phyloP scores from a whole-genome alignment of 2,113 vertebrate species.

The Aptenodytes forsteri region DNA sequence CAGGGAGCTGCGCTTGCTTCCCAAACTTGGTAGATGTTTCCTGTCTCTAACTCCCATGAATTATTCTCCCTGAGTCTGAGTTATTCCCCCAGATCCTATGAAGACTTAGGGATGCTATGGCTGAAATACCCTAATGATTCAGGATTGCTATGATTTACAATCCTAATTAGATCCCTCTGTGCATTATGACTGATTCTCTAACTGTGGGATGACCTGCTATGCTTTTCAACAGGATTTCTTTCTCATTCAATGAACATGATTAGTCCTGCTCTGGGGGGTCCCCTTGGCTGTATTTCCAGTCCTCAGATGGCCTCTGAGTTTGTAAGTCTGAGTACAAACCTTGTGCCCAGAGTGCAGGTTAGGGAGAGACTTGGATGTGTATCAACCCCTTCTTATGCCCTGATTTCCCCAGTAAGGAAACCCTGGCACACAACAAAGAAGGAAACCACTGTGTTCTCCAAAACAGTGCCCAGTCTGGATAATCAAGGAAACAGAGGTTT shows the following conservation, averaged over 20 bases:
- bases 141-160: background rate
- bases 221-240: background rate
- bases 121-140: background rate
- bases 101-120: background rate
- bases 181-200: background rate
- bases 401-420: background rate
- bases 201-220: background rate
- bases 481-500: background rate
- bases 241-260: background rate
- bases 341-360: background rate
- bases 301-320: background rate
- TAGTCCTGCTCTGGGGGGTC: background rate
- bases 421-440: background rate
- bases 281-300: background rate
- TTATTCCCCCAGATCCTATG: background rate
- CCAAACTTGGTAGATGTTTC: background rate
- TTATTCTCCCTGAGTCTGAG: background rate
- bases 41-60: background rate
- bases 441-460: background rate
- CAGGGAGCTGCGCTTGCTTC: background rate
- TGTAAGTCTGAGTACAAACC: background rate
- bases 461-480: background rate
- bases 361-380: background rate
- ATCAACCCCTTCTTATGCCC: background rate
- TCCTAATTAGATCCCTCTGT: background rate